These are phyloP conservation scores for Clytia hemisphaerica DNA, from an alignment of 30 jellyfish, hydroid and myxozoan genomes.

Conservation along the genomic window DNA sequence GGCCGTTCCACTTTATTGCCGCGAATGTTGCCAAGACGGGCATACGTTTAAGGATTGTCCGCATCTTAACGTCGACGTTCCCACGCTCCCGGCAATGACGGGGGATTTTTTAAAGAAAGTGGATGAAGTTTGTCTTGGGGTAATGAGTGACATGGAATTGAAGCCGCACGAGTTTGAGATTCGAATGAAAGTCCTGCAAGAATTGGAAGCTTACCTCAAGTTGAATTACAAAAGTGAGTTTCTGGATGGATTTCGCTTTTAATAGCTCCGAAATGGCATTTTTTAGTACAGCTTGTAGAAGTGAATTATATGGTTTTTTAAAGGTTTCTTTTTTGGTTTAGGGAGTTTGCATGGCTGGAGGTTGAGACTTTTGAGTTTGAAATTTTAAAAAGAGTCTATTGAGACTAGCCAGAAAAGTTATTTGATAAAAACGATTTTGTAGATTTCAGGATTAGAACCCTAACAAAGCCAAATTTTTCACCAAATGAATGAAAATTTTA, in stretches of 20 bases:
- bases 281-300: no score
- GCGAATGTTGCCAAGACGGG: conserved; percentile 29
- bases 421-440: no score
- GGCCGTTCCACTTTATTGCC: conserved; percentile 34
- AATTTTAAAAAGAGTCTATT: no score
- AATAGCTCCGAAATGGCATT: no score
- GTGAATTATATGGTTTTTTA: no score
- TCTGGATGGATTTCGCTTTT: neutral
- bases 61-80: neutral
- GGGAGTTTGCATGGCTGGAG: no score
- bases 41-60: conserved; percentile 40
- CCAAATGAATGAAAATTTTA: no score
- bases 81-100: conserved; percentile 14
- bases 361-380: no score
- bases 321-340: no score
- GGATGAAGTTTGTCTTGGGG: conserved; percentile 13
- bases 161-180: conserved; percentile 13
- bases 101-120: neutral
- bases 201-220: conserved; percentile 1
- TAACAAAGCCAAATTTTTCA: no score
- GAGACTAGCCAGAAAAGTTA: no score
- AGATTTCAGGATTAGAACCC: no score
- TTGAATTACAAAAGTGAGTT: neutral
- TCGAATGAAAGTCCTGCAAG: neutral
- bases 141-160: conserved; percentile 28